phyloP scores from a whole-genome alignment of 92 coral and sea anemone genomes.

The Porites evermanni region DNA sequence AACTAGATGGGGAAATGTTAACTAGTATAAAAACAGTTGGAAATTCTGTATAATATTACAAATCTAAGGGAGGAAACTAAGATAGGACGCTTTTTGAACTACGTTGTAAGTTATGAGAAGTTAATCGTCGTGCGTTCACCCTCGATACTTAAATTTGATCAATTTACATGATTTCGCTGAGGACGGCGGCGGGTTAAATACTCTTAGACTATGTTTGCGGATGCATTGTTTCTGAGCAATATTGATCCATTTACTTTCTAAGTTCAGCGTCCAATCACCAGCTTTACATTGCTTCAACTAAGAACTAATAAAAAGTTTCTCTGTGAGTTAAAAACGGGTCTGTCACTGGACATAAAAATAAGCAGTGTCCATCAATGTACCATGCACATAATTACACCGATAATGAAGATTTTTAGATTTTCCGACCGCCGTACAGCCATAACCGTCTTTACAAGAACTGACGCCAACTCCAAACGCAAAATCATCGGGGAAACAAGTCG shows the following conservation, averaged over 20 bases:
- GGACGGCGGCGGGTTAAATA: no score
- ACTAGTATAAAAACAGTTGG: neutral
- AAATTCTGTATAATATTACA: neutral
- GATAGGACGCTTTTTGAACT: no score
- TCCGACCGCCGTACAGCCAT: constrained; percentile 85
- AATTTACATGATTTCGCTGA: no score
- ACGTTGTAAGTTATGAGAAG: no score
- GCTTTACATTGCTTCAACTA: no score
- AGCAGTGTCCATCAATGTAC: constrained; percentile 86
- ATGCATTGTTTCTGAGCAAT: no score
- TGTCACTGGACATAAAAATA: constrained; percentile 73
- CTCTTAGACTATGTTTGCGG: no score
- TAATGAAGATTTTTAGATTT: constrained; percentile 90
- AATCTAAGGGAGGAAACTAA: neutral
- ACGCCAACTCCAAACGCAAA: constrained; percentile 94
- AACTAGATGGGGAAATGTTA: neutral
- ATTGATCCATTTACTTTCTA: no score
- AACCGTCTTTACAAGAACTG: constrained; percentile 92
- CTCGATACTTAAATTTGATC: no score
- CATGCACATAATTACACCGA: constrained; percentile 88
- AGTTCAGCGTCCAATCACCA: no score
- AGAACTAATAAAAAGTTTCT: no score
- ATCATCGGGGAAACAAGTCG: constrained; percentile 91
- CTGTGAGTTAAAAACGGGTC: neutral
- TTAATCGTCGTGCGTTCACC: no score